Evolutionary conservation across 2,113 vertebrate genomes (phyloP).

Genomic region (Porphyrio hochstetteri): DNA sequence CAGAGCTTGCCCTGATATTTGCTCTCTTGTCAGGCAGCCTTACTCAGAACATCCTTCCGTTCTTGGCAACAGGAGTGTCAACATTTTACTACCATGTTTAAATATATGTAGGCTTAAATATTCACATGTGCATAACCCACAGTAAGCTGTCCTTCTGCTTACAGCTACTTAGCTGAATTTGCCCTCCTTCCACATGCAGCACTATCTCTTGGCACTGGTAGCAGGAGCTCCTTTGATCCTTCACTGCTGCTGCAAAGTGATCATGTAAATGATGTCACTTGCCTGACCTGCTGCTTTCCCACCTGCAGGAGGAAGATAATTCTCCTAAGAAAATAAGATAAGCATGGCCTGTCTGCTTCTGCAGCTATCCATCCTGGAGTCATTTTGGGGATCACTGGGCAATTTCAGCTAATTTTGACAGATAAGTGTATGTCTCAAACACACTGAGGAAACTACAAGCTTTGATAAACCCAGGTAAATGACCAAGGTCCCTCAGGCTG

Average conservation of each 20-base stretch:
- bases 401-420: neutral
- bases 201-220: neutral
- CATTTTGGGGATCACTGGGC: neutral
- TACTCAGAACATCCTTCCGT: neutral
- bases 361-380: neutral
- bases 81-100: neutral
- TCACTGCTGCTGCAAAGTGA: neutral
- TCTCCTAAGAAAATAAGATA: neutral
- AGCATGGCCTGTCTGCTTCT: neutral
- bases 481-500: neutral
- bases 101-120: neutral
- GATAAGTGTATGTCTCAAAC: neutral
- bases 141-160: neutral
- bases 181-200: neutral
- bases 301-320: neutral
- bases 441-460: neutral
- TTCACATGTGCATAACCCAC: neutral
- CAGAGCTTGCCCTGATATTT: neutral
- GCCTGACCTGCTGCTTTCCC: neutral
- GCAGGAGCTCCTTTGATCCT: neutral
- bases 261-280: neutral
- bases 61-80: neutral
- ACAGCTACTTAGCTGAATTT: neutral
- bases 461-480: neutral
- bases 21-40: neutral